Evolutionary conservation across 2,888 invertebrate species (phyloP), one percentile per base, ranked within the genome.

Genomic region (Pocota personata): DNA sequence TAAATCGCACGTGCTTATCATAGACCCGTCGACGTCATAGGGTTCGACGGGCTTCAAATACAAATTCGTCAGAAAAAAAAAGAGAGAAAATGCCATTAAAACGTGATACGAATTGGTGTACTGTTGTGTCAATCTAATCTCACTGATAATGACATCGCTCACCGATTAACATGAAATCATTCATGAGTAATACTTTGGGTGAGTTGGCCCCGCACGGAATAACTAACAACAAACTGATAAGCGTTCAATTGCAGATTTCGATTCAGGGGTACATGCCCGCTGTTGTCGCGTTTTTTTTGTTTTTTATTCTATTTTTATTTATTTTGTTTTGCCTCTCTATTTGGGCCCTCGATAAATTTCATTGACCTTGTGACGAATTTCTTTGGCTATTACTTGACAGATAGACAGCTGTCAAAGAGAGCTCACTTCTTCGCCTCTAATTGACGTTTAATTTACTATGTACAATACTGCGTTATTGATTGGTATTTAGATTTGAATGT

Each of bases 1-100:
- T 46, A 19, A 55, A 43, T 75, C 46, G 16, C 57, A 66, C 75
- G 66, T 66, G 75, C 75, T 75, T 66, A 75, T 75, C 75, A 46
- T 5, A 50, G 55, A 10, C 27, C 43, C 32, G n/a, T 5, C 37
- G 5, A 37, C 67, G 52, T 40, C 67, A 52, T 24, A n/a, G 37
- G 7, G 7, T 8, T n/a, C 24, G 21, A n/a, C 10, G 6, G 12
- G 12, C 16, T 21, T 64, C 21, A 60, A 48, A 60, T 12, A 24
- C n/a, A 40, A 55, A 16, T 43, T 14, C 24, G 6, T 19, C 19
- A 35, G 6, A 19, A 27, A 24, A 55, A 30, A 48, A 21, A 57
- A 50, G 3, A 27, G n/a, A 32, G 5, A 52, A 62, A 30, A 14
- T 55, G 21, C 12, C 40, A 40, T 21, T 43, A 64, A 75, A 66